These are phyloP conservation scores for Athetis lepigone DNA, from an alignment of 2,888 invertebrate genomes.

Conservation along the genomic window DNA sequence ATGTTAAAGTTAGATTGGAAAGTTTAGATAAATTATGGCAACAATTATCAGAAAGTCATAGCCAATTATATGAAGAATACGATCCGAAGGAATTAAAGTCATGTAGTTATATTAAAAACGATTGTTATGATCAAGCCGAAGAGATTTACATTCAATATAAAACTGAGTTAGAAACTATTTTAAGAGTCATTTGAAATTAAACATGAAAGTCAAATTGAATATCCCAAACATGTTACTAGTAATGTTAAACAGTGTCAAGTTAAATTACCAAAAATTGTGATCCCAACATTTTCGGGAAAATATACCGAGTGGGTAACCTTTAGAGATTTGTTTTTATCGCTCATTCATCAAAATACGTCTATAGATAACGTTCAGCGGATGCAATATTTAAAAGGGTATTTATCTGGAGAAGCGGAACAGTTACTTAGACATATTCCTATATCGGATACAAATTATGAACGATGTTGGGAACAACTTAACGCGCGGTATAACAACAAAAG, in stretches of 20 bases:
- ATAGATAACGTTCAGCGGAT: constrained; percentile 9
- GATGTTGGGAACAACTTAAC: background rate
- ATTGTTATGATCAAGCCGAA: background rate
- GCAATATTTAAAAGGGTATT: constrained; percentile 8
- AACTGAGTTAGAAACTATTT: constrained; percentile 1
- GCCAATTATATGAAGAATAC: no score
- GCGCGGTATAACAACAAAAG: constrained; percentile 5
- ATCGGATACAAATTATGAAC: background rate
- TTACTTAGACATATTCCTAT: constrained; percentile 9
- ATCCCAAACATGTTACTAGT: background rate
- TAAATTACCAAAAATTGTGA: constrained; percentile 1
- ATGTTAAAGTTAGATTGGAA: no score
- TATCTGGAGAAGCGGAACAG: constrained; percentile 10
- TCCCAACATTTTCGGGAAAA: no score
- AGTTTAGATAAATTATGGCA: background rate
- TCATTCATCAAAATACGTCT: background rate
- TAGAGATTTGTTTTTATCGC: no score
- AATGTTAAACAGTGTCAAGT: constrained; percentile 8
- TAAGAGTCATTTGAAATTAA: background rate
- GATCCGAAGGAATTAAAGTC: no score
- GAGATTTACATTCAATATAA: constrained; percentile 5
- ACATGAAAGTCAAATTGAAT: background rate
- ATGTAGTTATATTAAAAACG: background rate
- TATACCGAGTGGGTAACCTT: no score
- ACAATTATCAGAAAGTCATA: constrained; percentile 1